These are phyloP conservation scores for Dichetophora obliterata DNA, from an alignment of 2,888 invertebrate genomes.

Conservation along the genomic window DNA sequence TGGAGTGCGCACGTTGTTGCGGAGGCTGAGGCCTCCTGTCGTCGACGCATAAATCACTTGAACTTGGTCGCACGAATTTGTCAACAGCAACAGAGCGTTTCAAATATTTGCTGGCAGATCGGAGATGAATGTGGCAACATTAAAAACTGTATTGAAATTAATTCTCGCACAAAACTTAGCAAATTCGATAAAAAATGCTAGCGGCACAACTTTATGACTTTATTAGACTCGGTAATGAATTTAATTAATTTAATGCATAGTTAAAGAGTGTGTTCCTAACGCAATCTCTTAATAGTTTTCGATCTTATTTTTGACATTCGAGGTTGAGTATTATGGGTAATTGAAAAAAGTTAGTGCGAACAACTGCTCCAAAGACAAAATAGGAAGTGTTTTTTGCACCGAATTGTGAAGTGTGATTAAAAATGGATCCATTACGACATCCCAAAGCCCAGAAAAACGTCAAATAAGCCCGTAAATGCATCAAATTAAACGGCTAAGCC, in stretches of 20 bases:
- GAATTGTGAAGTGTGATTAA: too few species aligned
- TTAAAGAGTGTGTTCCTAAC: too few species aligned
- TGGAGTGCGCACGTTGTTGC: neutral
- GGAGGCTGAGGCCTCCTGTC: conserved; percentile 27
- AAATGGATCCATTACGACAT: too few species aligned
- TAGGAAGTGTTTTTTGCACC: too few species aligned
- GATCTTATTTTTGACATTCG: too few species aligned
- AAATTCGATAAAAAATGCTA: neutral
- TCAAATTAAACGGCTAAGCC: too few species aligned
- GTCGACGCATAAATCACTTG: conserved; percentile 38
- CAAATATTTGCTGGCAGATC: conserved; percentile 28
- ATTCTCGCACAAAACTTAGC: conserved; percentile 9
- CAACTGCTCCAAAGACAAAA: too few species aligned
- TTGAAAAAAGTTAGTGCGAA: too few species aligned
- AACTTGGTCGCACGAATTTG: conserved; percentile 37
- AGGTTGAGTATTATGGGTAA: too few species aligned
- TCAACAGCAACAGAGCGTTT: conserved; percentile 37
- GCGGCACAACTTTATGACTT: conserved; percentile 14
- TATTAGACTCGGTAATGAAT: conserved; percentile 21
- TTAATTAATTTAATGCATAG: conserved; percentile 14
- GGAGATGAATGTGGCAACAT: neutral
- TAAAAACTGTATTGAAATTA: conserved; percentile 18
- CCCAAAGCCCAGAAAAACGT: too few species aligned
- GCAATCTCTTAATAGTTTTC: too few species aligned
- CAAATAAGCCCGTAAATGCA: too few species aligned